A percentile compares a stretch with the other conserved stretches of the same genome.
These are phyloP conservation scores for Burhinus oedicnemus DNA, from an alignment of 2,113 vertebrate species.

Conservation along the genomic window DNA sequence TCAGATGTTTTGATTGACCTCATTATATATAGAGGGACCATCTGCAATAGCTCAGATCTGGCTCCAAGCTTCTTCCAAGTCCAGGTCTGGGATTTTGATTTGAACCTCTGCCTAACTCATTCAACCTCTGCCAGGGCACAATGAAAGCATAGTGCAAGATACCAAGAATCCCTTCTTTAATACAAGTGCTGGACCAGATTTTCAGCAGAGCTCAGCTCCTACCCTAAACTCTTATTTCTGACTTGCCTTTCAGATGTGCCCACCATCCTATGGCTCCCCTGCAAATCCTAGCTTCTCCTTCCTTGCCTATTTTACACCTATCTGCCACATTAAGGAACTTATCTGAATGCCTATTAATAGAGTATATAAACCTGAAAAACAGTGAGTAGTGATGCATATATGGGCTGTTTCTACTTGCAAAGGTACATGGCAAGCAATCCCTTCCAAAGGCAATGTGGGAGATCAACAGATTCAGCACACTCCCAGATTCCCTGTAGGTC, in stretches of 20 bases:
- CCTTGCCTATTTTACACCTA: background rate
- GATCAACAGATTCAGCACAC: constrained; percentile 15
- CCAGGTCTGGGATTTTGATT: constrained; percentile 20
- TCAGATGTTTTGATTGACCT: constrained; percentile 59
- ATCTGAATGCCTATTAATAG: background rate
- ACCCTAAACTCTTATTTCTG: background rate
- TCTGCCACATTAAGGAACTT: background rate
- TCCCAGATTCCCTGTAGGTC: constrained; percentile 9
- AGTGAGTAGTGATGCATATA: background rate
- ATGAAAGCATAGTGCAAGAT: background rate
- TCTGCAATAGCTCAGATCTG: constrained; percentile 51
- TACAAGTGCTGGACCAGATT: background rate
- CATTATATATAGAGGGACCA: constrained; percentile 41
- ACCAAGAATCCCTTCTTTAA: background rate
- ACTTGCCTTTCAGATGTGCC: background rate
- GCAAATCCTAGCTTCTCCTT: background rate
- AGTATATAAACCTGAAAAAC: background rate
- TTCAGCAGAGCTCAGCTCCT: background rate
- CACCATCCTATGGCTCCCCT: background rate
- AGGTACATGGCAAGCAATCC: background rate
- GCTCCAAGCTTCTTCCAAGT: constrained; percentile 23
- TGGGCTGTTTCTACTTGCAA: background rate
- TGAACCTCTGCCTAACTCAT: constrained; percentile 33
- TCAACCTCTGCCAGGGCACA: constrained; percentile 21
- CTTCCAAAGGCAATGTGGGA: background rate